Conservation (phyloP, 2,888 invertebrate genomes). For the Girardia tigrina region DNA sequence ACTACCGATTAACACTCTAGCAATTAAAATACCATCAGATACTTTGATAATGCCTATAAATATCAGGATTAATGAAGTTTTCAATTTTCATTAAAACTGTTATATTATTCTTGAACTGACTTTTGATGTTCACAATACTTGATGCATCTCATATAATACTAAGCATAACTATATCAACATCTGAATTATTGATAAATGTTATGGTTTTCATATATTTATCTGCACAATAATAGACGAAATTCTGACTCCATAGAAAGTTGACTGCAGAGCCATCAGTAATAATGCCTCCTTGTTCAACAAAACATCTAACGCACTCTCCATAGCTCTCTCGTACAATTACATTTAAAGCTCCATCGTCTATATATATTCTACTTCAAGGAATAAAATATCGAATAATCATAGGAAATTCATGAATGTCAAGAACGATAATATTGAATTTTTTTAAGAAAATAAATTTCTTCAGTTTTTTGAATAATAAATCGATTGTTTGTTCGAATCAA, state of each 20-base stretch:
- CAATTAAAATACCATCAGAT: background rate
- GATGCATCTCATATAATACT: no score
- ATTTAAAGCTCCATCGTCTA: conserved; percentile 26
- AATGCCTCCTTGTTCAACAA: conserved; percentile 28
- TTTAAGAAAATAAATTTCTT: no score
- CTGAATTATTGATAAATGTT: background rate
- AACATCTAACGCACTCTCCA: conserved; percentile 1
- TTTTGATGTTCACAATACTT: no score
- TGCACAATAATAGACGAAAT: background rate
- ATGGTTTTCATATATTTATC: background rate
- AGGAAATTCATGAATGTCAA: background rate
- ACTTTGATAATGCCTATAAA: background rate
- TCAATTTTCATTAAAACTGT: no score
- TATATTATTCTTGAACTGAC: no score
- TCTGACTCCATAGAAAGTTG: background rate
- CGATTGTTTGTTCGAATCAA: no score
- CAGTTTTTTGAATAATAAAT: no score
- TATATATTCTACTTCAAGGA: conserved; percentile 9
- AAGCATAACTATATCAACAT: background rate
- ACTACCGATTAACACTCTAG: background rate
- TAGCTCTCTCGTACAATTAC: conserved; percentile 25
- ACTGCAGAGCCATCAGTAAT: background rate
- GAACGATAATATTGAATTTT: background rate
- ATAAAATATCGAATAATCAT: background rate
- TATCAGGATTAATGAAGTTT: no score